Percentiles rank a stretch among this genome's conserved stretches.
Conservation (phyloP, 2,797 vertebrate species). For the Chelmon rostratus region DNA sequence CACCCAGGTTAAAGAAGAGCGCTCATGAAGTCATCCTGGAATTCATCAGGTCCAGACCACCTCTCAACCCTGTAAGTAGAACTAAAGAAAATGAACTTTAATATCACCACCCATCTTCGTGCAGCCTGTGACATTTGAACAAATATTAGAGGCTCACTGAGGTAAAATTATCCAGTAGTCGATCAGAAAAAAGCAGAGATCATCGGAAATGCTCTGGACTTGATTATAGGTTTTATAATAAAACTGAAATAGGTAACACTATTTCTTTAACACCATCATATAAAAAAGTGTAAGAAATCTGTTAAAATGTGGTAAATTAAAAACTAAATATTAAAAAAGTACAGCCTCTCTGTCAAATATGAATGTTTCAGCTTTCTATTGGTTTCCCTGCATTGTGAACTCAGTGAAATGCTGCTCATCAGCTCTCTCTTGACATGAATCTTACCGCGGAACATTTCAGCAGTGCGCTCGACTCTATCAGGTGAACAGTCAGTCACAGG, state of each 20-base stretch:
- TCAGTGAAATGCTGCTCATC: slow-evolving; percentile 27
- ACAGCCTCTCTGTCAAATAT: not conserved
- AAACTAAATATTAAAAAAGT: not conserved
- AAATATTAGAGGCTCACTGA: not conserved
- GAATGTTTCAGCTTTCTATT: not conserved
- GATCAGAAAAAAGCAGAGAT: no score
- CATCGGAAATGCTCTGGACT: not conserved
- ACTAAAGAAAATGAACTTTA: not conserved
- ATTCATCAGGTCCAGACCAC: slow-evolving; percentile 96
- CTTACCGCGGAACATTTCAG: slow-evolving; percentile 21
- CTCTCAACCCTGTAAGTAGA: slow-evolving; percentile 93
- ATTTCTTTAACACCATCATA: not conserved
- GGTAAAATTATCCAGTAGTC: not conserved
- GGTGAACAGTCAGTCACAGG: slow-evolving; percentile 17
- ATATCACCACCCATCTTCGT: not conserved
- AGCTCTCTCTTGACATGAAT: slow-evolving; percentile 27
- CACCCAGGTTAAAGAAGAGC: slow-evolving; percentile 94
- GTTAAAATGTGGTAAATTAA: not conserved
- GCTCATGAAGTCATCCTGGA: slow-evolving; percentile 98
- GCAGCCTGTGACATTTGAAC: not conserved
- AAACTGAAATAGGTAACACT: not conserved
- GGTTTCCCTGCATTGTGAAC: not conserved
- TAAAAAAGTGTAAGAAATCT: not conserved
- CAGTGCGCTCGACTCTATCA: slow-evolving; percentile 19
- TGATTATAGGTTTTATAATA: not conserved